Evolutionary conservation across 2,113 vertebrate species (phyloP).

Genomic region (Dolichotis patagonum): DNA sequence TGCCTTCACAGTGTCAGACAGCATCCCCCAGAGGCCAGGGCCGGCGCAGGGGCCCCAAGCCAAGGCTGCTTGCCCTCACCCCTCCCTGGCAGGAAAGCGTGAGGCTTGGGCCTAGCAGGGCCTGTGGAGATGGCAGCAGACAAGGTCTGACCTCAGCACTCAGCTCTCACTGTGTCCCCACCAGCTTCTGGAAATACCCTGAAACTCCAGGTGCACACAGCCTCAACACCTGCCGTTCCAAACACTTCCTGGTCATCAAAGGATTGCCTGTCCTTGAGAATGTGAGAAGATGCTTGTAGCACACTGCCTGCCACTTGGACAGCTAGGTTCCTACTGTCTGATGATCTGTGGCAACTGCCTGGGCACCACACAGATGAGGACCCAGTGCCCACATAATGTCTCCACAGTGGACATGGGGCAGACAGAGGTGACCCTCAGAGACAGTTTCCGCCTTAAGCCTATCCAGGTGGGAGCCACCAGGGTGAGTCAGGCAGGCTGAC

Average conservation of each 20-base stretch:
- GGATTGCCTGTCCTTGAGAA: fast-evolving
- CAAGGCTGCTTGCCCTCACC: background rate
- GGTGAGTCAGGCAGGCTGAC: background rate
- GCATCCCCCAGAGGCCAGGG: background rate
- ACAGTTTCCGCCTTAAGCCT: background rate
- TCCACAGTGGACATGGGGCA: fast-evolving
- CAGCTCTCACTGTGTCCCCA: background rate
- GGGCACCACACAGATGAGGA: background rate
- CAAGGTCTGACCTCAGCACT: background rate
- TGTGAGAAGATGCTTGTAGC: background rate
- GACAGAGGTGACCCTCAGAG: background rate
- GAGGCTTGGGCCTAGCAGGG: background rate
- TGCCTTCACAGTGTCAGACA: background rate
- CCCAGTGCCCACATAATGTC: background rate
- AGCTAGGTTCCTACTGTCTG: fast-evolving
- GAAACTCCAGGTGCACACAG: background rate
- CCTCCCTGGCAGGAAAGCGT: background rate
- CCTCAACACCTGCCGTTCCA: background rate
- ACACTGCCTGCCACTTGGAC: background rate
- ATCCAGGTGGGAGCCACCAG: no score
- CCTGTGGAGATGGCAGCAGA: background rate
- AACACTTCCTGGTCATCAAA: background rate
- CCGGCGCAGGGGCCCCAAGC: fast-evolving
- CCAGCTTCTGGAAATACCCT: background rate
- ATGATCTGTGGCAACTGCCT: fast-evolving